These are phyloP conservation scores for Antennarius maculatus DNA, from an alignment of 2,797 vertebrate species.

Conservation along the genomic window DNA sequence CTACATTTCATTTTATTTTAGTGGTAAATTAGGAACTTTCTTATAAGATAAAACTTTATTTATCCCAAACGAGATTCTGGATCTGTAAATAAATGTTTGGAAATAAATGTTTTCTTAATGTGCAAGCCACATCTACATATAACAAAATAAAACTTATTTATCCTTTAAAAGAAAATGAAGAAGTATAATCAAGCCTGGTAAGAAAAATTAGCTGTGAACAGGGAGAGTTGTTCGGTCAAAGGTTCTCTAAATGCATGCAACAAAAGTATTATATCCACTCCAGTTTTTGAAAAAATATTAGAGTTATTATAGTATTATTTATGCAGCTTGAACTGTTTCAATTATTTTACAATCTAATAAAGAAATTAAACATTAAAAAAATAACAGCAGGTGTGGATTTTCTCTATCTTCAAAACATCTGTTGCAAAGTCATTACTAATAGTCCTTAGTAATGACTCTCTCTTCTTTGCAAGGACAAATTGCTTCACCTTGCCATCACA, in stretches of 20 bases:
- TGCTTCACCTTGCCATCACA: constrained; percentile 8
- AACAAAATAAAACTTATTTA: background rate
- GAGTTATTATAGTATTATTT: constrained; percentile 2
- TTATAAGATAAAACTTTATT: background rate
- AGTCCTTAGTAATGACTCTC: constrained; percentile 7
- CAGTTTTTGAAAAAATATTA: no score
- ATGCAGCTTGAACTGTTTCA: background rate
- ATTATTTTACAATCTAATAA: background rate
- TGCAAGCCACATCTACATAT: background rate
- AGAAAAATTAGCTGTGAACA: no score
- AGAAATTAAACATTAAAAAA: background rate
- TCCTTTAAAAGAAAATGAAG: constrained; percentile 1
- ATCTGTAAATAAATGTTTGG: background rate
- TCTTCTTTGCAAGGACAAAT: constrained; percentile 21
- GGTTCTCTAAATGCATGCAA: no score
- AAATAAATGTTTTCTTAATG: background rate
- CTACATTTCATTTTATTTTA: background rate
- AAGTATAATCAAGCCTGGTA: background rate
- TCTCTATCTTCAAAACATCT: constrained; percentile 9
- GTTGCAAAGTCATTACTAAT: background rate
- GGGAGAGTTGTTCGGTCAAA: no score
- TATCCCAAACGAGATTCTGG: background rate
- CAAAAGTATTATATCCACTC: no score
- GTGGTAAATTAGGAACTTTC: background rate
- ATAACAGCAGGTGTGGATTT: background rate